A percentile compares a stretch with the other conserved stretches of the same genome.
Evolutionary conservation across 2,888 invertebrate genomes (phyloP).

Genomic region (Dinocampus coccinellae): DNA sequence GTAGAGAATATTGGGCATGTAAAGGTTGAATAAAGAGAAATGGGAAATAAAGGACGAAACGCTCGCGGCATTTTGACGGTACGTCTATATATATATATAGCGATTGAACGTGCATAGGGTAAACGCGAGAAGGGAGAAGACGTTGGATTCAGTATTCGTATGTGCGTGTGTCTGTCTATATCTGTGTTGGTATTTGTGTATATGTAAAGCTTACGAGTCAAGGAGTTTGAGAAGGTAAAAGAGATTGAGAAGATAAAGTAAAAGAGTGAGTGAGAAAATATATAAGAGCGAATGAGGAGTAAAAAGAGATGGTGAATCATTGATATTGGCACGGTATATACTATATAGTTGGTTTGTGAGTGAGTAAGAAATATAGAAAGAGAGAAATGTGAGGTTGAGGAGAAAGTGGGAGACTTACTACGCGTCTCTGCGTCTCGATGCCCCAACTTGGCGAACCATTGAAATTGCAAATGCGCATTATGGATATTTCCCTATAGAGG

Average conservation of each 20-base stretch:
- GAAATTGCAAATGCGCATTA: constrained; percentile 70
- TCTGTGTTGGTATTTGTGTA: constrained; percentile 18
- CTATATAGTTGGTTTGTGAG: too few relatives aligned
- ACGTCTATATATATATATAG: constrained; percentile 29
- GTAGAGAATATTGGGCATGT: constrained; percentile 39
- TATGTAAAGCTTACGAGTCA: constrained; percentile 28
- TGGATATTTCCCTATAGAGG: constrained; percentile 69
- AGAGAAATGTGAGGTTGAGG: constrained; percentile 13
- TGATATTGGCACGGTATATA: too few relatives aligned
- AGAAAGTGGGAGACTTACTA: constrained; percentile 31
- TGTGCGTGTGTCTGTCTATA: too few relatives aligned
- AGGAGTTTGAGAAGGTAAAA: constrained; percentile 27
- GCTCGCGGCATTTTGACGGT: constrained; percentile 17
- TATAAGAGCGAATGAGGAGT: constrained; percentile 31
- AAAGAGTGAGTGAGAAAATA: neutral
- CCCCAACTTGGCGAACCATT: constrained; percentile 65
- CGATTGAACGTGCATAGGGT: constrained; percentile 36
- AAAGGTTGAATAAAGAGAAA: constrained; percentile 34
- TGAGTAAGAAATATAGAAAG: neutral
- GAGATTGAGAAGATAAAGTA: constrained; percentile 17
- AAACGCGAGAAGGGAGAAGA: constrained; percentile 27
- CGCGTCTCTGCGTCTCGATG: constrained; percentile 44
- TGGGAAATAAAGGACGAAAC: constrained; percentile 28
- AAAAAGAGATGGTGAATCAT: constrained; percentile 30
- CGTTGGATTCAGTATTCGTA: constrained; percentile 26